A percentile compares a stretch with the other conserved stretches of the same genome.
These are phyloP conservation scores for Malurus leucopterus DNA, from an alignment of 2,797 vertebrate species.

Conservation along the genomic window DNA sequence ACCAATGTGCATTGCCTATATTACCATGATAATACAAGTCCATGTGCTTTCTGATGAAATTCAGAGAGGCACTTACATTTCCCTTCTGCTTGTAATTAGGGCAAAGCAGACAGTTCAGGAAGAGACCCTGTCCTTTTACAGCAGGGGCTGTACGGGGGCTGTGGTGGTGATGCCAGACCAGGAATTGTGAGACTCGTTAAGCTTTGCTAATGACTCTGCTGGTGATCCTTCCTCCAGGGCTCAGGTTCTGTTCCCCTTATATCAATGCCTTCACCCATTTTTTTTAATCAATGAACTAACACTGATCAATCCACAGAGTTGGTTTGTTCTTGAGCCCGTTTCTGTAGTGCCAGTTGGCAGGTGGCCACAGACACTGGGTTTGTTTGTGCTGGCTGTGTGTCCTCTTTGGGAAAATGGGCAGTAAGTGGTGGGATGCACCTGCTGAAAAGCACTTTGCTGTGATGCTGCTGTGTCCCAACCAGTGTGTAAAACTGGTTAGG, in stretches of 20 bases:
- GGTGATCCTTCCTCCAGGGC: neutral
- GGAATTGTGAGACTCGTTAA: neutral
- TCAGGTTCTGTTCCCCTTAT: neutral
- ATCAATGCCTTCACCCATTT: neutral
- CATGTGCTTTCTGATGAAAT: neutral
- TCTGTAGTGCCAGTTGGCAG: neutral
- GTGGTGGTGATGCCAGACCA: neutral
- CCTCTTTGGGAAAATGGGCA: neutral
- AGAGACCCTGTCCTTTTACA: neutral
- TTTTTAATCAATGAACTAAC: neutral
- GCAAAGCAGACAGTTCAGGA: neutral
- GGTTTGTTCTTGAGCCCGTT: neutral
- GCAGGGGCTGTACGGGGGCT: neutral
- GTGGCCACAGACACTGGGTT: neutral
- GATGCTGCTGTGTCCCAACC: neutral
- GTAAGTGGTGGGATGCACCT: neutral
- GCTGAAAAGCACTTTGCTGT: neutral
- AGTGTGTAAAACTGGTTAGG: neutral
- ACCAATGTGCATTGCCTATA: neutral
- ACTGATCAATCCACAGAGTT: neutral
- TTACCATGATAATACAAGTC: neutral
- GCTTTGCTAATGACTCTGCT: neutral
- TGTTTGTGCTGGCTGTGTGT: neutral
- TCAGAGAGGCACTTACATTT: neutral
- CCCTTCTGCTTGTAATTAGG: neutral